These are phyloP conservation scores for Eilema caniola DNA, from an alignment of 2,888 invertebrate genomes.

Conservation along the genomic window DNA sequence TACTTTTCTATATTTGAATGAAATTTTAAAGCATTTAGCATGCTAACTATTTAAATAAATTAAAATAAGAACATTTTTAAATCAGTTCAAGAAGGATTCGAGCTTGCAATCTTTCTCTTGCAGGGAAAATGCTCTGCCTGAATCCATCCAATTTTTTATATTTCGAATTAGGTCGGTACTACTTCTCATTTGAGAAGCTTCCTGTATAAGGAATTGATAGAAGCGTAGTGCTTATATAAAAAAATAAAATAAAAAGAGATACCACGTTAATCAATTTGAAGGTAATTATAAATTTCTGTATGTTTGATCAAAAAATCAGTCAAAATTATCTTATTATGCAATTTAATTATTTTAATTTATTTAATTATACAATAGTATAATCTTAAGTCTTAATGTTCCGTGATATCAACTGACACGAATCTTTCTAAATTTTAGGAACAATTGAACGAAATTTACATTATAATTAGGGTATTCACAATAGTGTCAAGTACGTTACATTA, in stretches of 20 bases:
- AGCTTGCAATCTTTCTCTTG: no score
- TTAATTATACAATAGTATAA: conserved; percentile 12
- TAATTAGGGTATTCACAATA: background rate
- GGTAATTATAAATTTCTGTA: background rate
- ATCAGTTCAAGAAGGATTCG: no score
- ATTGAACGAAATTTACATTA: conserved; percentile 6
- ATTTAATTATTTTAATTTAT: background rate
- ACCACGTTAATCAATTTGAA: background rate
- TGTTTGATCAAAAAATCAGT: conserved; percentile 16
- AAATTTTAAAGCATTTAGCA: no score
- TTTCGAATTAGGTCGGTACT: background rate
- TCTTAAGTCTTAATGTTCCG: conserved; percentile 1
- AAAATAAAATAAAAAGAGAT: background rate
- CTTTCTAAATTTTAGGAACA: conserved; percentile 14
- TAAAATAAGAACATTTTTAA: no score
- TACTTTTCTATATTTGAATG: no score
- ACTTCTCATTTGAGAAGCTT: no score
- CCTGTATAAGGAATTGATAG: background rate
- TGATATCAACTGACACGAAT: background rate
- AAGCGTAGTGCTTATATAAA: background rate
- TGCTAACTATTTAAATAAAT: no score
- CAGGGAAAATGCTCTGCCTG: no score
- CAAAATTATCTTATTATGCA: conserved; percentile 19
- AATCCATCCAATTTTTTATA: no score
- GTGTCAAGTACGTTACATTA: background rate